These are phyloP conservation scores for Gymnogyps californianus DNA, from an alignment of 2,113 vertebrate genomes.

Conservation along the genomic window DNA sequence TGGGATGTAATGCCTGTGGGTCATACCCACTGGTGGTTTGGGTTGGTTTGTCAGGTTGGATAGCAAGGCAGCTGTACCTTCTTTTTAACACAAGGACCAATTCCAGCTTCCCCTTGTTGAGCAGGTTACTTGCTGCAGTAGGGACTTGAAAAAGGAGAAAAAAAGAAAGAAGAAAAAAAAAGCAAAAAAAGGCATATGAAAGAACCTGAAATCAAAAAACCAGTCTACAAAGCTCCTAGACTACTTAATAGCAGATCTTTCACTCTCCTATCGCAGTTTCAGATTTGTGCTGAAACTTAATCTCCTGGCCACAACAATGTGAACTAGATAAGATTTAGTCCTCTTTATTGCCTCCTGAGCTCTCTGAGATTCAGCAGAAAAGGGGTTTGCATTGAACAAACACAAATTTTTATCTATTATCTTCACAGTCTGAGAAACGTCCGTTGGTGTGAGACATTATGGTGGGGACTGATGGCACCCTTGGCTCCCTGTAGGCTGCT, in stretches of 20 bases:
- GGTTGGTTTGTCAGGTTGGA: background rate
- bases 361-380: background rate
- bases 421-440: background rate
- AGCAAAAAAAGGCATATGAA: background rate
- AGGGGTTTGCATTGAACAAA: background rate
- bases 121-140: background rate
- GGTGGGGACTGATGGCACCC: background rate
- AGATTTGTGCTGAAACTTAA: background rate
- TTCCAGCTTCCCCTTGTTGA: background rate
- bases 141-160: background rate
- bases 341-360: background rate
- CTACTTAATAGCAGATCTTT: background rate
- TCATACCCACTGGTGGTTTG: background rate
- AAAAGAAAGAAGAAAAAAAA: background rate
- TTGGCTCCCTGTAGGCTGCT: background rate
- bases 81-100: background rate
- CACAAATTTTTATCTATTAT: background rate
- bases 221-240: background rate
- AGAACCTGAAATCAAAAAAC: background rate
- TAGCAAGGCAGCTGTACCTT: background rate
- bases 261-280: background rate
- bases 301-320: background rate
- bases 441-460: rapidly evolving
- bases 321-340: background rate
- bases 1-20: rapidly evolving